Conservation (phyloP, 2,888 invertebrate genomes). For the Pherbina coryleti region DNA sequence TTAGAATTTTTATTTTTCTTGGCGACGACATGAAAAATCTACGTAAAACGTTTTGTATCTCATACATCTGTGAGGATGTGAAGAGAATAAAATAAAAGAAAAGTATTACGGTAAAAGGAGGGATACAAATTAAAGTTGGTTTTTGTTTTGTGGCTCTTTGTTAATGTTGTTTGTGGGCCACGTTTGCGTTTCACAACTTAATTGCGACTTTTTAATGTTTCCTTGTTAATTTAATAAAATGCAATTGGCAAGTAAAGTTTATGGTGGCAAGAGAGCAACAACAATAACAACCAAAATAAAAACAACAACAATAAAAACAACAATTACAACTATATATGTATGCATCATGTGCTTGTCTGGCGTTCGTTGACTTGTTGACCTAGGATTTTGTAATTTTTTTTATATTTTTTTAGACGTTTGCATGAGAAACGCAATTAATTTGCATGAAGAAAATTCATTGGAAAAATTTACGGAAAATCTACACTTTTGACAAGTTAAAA, state of each 20-base stretch:
- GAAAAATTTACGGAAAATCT: background rate
- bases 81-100: slow-evolving; percentile 4
- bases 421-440: background rate
- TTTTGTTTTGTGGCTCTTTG: slow-evolving; percentile 17
- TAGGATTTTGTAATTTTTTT: slow-evolving; percentile 31
- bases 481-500: background rate
- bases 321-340: slow-evolving; percentile 1
- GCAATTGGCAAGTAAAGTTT: slow-evolving; percentile 23
- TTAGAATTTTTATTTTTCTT: background rate
- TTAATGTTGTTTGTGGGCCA: slow-evolving; percentile 24
- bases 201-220: slow-evolving; percentile 17
- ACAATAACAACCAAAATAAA: slow-evolving; percentile 30
- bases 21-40: slow-evolving; percentile 16
- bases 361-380: slow-evolving; percentile 47
- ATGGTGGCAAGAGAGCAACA: background rate
- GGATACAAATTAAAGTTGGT: background rate
- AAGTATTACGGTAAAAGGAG: background rate
- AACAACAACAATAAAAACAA: slow-evolving; percentile 13
- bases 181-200: background rate
- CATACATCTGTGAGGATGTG: background rate
- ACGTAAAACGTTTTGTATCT: slow-evolving; percentile 20
- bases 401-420: background rate
- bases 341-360: slow-evolving; percentile 8
- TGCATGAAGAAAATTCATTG: background rate
- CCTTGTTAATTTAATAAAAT: slow-evolving; percentile 12